These are phyloP conservation scores for Hiodon alosoides DNA, from an alignment of 2,113 vertebrate species.

Conservation along the genomic window DNA sequence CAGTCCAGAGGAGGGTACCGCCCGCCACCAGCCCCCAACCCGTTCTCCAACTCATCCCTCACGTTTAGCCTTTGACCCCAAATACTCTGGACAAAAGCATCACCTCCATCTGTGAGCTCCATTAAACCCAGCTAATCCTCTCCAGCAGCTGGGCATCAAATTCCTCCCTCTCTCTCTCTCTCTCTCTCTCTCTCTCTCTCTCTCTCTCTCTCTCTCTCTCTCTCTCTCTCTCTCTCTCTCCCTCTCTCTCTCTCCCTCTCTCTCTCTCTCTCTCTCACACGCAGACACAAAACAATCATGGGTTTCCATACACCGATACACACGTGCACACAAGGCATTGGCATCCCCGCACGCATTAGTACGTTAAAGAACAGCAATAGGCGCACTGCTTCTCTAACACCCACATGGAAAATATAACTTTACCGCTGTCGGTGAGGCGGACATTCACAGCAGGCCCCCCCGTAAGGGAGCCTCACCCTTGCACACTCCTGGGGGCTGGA, in stretches of 20 bases:
- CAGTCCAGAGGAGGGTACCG: conserved; percentile 31
- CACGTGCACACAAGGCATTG: background rate
- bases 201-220: conserved; percentile 19
- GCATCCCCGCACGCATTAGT: background rate
- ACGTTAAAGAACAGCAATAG: background rate
- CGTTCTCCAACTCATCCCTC: conserved; percentile 50
- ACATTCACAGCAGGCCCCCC: too few relatives aligned
- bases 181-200: conserved; percentile 23
- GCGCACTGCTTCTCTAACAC: background rate
- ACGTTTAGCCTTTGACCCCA: conserved; percentile 58
- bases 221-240: background rate
- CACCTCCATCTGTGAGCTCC: conserved; percentile 64
- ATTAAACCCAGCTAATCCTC: conserved; percentile 66
- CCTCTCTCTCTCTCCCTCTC: conserved; percentile 21
- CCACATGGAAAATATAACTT: background rate
- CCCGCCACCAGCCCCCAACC: conserved; percentile 33
- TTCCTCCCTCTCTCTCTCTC: conserved; percentile 23
- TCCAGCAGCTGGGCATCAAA: conserved; percentile 59
- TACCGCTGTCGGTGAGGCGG: too few relatives aligned
- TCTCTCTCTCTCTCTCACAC: conserved; percentile 8
- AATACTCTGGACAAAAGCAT: conserved; percentile 56
- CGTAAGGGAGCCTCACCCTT: too few relatives aligned
- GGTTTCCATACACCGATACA: conserved; percentile 11
- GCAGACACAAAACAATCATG: conserved; percentile 6
- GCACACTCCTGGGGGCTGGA: too few relatives aligned